A percentile compares a stretch with the other conserved stretches of the same genome.
Conservation (phyloP, 37 sponge, comb jelly and placozoan genomes). For the Mnemiopsis leidyi region DNA sequence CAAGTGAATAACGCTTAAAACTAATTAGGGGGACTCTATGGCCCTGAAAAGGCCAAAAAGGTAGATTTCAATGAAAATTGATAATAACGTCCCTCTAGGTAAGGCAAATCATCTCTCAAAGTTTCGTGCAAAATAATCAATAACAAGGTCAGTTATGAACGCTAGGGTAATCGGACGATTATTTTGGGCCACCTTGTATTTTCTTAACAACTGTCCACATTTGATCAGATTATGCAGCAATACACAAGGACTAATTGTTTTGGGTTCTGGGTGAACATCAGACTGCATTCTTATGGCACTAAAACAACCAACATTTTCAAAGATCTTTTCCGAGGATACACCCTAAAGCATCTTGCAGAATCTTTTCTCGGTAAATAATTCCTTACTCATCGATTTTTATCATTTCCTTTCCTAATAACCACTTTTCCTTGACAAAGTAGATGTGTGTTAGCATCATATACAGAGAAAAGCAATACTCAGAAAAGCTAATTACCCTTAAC, state of each 20-base stretch:
- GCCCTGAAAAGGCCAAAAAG: not conserved
- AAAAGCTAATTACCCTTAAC: no score
- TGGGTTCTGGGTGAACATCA: constrained; percentile 49
- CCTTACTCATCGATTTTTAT: no score
- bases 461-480: no score
- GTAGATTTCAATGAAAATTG: not conserved
- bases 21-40: no score
- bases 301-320: constrained; percentile 30
- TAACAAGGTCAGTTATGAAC: no score
- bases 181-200: no score
- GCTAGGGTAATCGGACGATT: no score
- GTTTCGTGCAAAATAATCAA: not conserved
- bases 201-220: not conserved
- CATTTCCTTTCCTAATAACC: no score
- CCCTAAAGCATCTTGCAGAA: constrained; percentile 47
- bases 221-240: constrained; percentile 22
- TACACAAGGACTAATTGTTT: constrained; percentile 35
- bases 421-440: no score
- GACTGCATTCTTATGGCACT: constrained; percentile 15
- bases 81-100: not conserved
- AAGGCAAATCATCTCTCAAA: not conserved
- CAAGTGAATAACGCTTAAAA: no score
- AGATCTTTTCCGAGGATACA: constrained; percentile 44
- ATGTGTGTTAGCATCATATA: no score
- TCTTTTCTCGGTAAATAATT: constrained; percentile 43